Percentiles rank a stretch among this genome's conserved stretches.
Conservation (phyloP, 2,888 invertebrate species). For the Heliothis peltigera region DNA sequence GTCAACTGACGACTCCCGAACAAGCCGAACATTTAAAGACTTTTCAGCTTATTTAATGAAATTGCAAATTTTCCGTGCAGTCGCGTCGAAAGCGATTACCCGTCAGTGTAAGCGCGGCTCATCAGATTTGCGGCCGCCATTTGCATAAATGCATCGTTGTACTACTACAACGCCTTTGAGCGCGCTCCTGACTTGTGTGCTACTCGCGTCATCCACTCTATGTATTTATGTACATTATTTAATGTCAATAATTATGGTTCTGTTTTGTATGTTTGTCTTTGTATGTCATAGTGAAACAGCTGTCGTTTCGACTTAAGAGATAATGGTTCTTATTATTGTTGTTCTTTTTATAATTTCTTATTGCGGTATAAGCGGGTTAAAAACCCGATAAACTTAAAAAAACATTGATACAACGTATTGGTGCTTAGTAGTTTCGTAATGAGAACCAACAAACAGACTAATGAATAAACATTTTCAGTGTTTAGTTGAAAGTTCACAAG, state of each 20-base stretch:
- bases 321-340: background rate
- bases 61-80: conserved; percentile 52
- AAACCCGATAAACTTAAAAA: no score
- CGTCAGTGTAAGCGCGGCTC: conserved; percentile 54
- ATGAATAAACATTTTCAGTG: background rate
- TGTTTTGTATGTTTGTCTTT: background rate
- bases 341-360: background rate
- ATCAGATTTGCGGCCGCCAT: conserved; percentile 58
- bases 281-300: background rate
- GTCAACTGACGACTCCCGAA: conserved; percentile 25
- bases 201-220: no score
- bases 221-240: no score
- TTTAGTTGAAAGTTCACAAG: background rate
- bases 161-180: conserved; percentile 16
- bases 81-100: conserved; percentile 51
- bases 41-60: conserved; percentile 59
- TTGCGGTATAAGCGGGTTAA: no score
- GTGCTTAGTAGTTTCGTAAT: background rate
- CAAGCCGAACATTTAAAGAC: conserved; percentile 52
- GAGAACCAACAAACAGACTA: background rate
- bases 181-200: conserved; percentile 6
- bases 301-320: background rate
- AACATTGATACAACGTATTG: background rate
- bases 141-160: conserved; percentile 56
- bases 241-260: no score